Conservation (phyloP, 2,113 vertebrate species). For the Tauraco erythrolophus region DNA sequence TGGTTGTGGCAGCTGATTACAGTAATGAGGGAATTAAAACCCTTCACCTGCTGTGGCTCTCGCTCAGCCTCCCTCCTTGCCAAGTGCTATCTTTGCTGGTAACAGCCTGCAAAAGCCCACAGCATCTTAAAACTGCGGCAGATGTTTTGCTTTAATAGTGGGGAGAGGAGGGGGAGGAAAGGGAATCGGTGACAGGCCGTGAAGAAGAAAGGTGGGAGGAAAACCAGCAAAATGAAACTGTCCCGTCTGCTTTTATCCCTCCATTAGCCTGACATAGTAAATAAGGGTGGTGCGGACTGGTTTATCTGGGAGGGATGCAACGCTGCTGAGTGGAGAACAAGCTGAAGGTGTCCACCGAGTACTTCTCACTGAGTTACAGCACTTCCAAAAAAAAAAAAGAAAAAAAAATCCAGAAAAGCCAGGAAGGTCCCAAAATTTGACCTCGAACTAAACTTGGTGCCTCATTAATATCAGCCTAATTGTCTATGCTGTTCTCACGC, state of each 20-base stretch:
- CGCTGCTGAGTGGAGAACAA: background rate
- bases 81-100: constrained; percentile 1
- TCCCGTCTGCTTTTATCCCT: constrained; percentile 28
- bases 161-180: background rate
- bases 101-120: background rate
- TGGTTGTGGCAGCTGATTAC: constrained; percentile 59
- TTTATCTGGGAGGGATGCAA: background rate
- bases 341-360: background rate
- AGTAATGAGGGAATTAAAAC: constrained; percentile 49
- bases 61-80: background rate
- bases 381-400: background rate
- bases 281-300: background rate
- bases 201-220: constrained; percentile 2
- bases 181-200: accelerated
- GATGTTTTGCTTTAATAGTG: constrained; percentile 39
- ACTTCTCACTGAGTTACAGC: background rate
- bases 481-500: background rate
- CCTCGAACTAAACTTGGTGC: background rate
- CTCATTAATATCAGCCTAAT: background rate
- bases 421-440: background rate
- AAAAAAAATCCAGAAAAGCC: background rate
- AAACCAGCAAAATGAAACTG: background rate
- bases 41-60: constrained; percentile 62
- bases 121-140: background rate
- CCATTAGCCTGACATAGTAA: background rate